Evolutionary conservation across 2,113 vertebrate genomes (phyloP).

Genomic region (Eonycteris spelaea): DNA sequence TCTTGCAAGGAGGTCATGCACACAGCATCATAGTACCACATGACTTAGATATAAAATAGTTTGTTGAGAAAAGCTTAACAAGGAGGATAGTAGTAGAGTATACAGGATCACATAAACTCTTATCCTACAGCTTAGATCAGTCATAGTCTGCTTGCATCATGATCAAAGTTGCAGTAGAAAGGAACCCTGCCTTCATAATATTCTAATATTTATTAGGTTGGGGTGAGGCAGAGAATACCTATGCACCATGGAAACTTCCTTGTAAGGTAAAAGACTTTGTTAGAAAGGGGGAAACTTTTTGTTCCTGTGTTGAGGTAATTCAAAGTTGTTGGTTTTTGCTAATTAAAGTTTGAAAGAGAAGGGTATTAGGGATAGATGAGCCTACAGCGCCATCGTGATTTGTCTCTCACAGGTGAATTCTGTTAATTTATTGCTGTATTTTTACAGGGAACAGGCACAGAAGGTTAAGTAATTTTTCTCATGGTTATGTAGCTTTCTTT

Average conservation of each 20-base stretch:
- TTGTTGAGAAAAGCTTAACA: not conserved
- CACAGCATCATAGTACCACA: not conserved
- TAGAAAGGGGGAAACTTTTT: not conserved
- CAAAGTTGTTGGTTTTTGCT: not conserved
- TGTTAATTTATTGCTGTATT: not conserved
- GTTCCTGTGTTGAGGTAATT: not conserved
- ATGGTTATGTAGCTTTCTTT: not conserved
- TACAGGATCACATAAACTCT: not conserved
- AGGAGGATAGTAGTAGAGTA: not conserved
- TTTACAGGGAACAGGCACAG: not conserved
- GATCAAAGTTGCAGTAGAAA: not conserved
- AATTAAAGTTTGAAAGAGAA: not conserved
- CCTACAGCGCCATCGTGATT: not conserved
- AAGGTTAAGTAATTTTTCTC: not conserved
- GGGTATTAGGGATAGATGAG: not conserved
- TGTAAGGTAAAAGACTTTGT: not conserved
- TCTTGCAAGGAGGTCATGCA: not conserved
- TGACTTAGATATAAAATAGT: not conserved
- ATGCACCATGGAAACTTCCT: not conserved
- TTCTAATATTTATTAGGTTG: not conserved
- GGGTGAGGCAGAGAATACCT: not conserved
- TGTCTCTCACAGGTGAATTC: not conserved
- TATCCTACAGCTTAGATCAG: not conserved
- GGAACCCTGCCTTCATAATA: not conserved
- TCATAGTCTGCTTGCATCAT: not conserved